A percentile compares a stretch with the other conserved stretches of the same genome.
These are phyloP conservation scores for Chlorops oryzae DNA, from an alignment of 1,140 invertebrate species.

Conservation along the genomic window DNA sequence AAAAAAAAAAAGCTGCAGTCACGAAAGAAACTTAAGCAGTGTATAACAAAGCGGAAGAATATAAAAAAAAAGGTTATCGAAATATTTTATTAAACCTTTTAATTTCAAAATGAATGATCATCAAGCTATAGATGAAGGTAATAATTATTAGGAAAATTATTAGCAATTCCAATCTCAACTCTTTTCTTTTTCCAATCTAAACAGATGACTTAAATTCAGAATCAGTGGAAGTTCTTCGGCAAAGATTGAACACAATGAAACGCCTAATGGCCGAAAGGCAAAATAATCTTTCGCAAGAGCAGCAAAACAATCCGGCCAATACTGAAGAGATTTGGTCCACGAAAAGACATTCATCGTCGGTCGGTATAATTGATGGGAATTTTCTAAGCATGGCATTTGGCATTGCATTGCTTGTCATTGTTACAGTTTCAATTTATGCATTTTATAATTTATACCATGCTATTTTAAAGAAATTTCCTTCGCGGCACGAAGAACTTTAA, in stretches of 20 bases:
- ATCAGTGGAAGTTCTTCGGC: conserved; percentile 71
- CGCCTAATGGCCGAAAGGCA: conserved; percentile 67
- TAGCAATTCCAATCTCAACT: no score
- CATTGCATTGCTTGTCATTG: conserved; percentile 66
- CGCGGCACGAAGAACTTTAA: conserved; percentile 69
- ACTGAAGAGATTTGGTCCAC: conserved; percentile 48
- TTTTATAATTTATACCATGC: conserved; percentile 78
- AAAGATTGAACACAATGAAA: conserved; percentile 70
- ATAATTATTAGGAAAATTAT: no score
- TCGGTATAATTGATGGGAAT: conserved; percentile 71
- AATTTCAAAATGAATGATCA: not conserved
- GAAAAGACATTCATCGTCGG: conserved; percentile 50
- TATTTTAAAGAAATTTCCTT: conserved; percentile 72
- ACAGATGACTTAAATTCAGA: conserved; percentile 58
- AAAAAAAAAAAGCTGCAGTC: conserved; percentile 48
- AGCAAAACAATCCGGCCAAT: conserved; percentile 51
- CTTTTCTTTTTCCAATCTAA: no score
- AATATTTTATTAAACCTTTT: not conserved
- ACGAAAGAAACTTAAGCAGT: conserved; percentile 35
- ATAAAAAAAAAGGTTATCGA: no score
- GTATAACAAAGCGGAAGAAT: not conserved
- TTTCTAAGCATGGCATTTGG: conserved; percentile 74
- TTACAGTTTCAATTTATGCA: conserved; percentile 72
- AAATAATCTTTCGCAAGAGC: conserved; percentile 45
- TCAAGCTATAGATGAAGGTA: not conserved